Evolutionary conservation across 2,888 invertebrate genomes (phyloP).

Genomic region (Phortica okadai): DNA sequence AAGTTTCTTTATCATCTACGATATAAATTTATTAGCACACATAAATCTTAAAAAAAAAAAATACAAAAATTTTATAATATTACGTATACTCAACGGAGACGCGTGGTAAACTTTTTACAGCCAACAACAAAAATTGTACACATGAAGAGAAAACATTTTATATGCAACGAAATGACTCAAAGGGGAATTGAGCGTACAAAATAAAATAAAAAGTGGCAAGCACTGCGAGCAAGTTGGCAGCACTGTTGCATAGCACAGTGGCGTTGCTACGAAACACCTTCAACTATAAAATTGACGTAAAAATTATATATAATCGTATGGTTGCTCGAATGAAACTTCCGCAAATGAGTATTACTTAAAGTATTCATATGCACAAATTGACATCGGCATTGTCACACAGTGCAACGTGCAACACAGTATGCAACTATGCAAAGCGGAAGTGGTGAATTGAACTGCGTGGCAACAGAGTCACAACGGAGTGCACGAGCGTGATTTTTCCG

Average conservation of each 20-base stretch:
- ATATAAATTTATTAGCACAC: too few species aligned
- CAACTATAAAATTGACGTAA: too few species aligned
- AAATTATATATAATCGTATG: too few species aligned
- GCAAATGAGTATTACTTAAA: not conserved
- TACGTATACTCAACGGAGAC: slow-evolving; percentile 23
- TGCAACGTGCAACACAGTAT: not conserved
- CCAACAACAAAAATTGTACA: not conserved
- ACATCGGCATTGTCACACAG: not conserved
- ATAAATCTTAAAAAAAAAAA: not conserved
- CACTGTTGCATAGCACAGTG: slow-evolving; percentile 18
- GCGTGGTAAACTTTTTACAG: not conserved
- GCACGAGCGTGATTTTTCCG: slow-evolving; percentile 32
- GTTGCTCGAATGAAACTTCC: not conserved
- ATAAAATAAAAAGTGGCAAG: not conserved
- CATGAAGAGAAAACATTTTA: slow-evolving; percentile 48
- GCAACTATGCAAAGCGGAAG: not conserved
- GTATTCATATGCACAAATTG: not conserved
- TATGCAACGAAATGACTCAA: slow-evolving; percentile 71
- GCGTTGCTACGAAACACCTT: too few species aligned
- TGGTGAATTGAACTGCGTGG: not conserved
- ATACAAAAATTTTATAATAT: slow-evolving; percentile 50
- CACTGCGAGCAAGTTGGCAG: slow-evolving; percentile 18
- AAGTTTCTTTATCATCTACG: too few species aligned
- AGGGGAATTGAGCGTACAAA: slow-evolving; percentile 51
- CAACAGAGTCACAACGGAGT: slow-evolving; percentile 1